Evolutionary conservation across 2,113 vertebrate species (phyloP).

Genomic region (Eudyptes chrysolophus): DNA sequence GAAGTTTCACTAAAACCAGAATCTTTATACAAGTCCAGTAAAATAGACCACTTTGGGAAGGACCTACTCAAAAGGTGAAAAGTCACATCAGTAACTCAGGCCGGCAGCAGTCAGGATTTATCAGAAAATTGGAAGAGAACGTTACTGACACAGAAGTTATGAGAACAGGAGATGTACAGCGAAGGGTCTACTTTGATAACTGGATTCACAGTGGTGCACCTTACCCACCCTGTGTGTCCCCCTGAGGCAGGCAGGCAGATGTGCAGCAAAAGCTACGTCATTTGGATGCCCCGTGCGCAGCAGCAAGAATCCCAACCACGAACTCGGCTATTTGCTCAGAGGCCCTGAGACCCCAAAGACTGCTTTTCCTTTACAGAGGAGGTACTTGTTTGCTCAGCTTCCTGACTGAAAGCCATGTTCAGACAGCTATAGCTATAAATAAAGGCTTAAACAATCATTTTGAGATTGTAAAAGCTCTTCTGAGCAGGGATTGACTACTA

Average conservation of each 20-base stretch:
- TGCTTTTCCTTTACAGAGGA: not conserved
- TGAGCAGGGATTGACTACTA: not conserved
- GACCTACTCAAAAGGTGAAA: not conserved
- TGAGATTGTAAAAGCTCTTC: not conserved
- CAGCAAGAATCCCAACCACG: not conserved
- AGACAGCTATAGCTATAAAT: not conserved
- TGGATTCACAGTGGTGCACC: not conserved
- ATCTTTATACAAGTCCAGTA: not conserved
- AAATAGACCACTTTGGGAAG: not conserved
- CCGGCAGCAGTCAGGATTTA: not conserved
- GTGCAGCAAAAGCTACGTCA: not conserved
- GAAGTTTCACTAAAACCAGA: not conserved
- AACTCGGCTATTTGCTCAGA: not conserved
- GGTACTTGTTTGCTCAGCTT: not conserved
- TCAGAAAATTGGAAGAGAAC: not conserved
- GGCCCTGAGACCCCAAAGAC: not conserved
- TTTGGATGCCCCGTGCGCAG: not conserved
- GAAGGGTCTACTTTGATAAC: not conserved
- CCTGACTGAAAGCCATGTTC: not conserved
- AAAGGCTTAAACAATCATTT: not conserved
- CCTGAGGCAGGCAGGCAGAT: not conserved
- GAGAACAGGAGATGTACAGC: not conserved
- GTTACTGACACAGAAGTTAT: not conserved
- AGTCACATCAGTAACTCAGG: not conserved
- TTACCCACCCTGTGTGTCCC: rapidly evolving